Percentiles rank a stretch among this genome's conserved stretches.
phyloP scores from a whole-genome alignment of 1,140 invertebrate genomes.

The Ceratosolen fusciceps region DNA sequence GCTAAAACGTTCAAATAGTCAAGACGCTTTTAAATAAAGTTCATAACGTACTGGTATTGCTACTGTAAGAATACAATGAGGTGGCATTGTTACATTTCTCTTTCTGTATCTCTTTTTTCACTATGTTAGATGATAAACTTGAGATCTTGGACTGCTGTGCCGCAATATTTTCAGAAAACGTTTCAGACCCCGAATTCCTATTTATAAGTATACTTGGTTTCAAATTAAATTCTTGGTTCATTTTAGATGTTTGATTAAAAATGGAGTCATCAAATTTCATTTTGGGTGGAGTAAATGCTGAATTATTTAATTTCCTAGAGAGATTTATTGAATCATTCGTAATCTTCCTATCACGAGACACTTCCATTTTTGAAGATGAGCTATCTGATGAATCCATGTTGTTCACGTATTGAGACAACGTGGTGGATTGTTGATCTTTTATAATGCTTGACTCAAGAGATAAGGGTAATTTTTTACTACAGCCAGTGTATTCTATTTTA shows the following conservation, averaged over 20 bases:
- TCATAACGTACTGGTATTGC: not conserved
- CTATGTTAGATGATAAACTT: slow-evolving; percentile 17
- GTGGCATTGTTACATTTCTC: not conserved
- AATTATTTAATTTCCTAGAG: not conserved
- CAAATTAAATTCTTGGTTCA: not conserved
- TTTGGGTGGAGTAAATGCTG: slow-evolving; percentile 41
- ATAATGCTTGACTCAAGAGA: not conserved
- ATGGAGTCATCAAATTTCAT: slow-evolving; percentile 40
- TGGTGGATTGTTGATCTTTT: not conserved
- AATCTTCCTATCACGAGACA: not conserved
- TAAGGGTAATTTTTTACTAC: not conserved
- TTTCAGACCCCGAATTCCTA: not conserved
- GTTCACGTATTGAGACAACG: slow-evolving; percentile 18
- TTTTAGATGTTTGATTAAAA: not conserved
- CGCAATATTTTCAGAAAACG: not conserved
- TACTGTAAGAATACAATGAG: not conserved
- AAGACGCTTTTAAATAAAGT: not conserved
- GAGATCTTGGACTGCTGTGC: slow-evolving; percentile 34
- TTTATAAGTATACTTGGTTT: not conserved
- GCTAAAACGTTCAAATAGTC: not conserved
- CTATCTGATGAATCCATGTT: slow-evolving; percentile 39
- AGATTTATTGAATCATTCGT: not conserved
- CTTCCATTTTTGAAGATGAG: slow-evolving; percentile 32
- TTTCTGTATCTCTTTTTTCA: not conserved
- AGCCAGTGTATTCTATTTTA: not conserved